Evolutionary conservation across 2,797 vertebrate genomes (phyloP), one percentile per base, ranked within the genome.

Genomic region (Peromyscus aztecus): DNA sequence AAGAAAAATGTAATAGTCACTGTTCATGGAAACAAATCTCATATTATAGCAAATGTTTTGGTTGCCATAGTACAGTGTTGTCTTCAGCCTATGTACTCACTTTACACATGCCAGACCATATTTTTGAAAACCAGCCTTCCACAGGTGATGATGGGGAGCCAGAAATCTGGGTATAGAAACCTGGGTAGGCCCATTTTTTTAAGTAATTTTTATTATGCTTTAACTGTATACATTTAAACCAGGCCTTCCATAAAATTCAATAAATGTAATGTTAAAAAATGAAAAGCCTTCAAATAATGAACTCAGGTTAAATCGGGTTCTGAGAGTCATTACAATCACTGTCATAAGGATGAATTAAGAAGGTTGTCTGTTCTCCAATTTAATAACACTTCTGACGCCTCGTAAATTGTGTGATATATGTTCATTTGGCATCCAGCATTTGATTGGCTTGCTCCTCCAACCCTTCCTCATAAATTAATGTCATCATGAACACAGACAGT

Each of bases 381-480:
- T 98, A 98, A 97, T 98, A 98, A 98, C 97, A 97, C 97, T 98
- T 97, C 86, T 97, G 98, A 97, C 97, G 96, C 96, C 96, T 97
- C 67, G 16, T 97, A 98, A 98, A 98, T 97, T 97, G 97, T 97
- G 87, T 97, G 96, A 97, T 98, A 96, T 96, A 97, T 97, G 95
- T 80, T 98, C 96, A 97, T 98, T 95, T 96, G 96, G 97, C 87
- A 97, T 86, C 84, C 87, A 81, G 93, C 57, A 65, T 97, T 96
- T 98, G 97, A 98, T 97, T 98, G 98, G 96, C 96, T 97, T 97
- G 95, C 81, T 98, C 96, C 63, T 96, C 93, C 93, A 98, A 92
- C 96, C 96, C 67, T 97, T 97, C 87, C 88, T 96, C 96, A 97
- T 98, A 98, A 98, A 97, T 98, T 97, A 98, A 96, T 92, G 96